Conservation (phyloP, 2,797 vertebrate genomes). For the Eidolon dupreanum region DNA sequence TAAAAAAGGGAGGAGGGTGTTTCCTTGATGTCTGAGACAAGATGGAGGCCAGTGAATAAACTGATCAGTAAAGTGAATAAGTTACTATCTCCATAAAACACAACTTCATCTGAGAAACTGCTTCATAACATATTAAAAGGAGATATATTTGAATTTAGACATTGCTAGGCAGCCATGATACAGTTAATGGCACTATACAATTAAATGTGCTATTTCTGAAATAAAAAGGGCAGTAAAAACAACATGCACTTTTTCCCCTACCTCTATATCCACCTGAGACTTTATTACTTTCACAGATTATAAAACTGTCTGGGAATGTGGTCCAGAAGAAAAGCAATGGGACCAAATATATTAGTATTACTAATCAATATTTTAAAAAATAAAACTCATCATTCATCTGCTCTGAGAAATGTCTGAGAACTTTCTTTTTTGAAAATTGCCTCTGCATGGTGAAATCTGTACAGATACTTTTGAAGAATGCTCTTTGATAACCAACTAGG, state of each 20-base stretch:
- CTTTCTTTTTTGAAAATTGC: conserved; percentile 41
- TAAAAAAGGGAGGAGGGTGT: background rate
- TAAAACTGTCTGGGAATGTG: conserved; percentile 57
- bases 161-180: background rate
- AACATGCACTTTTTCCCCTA: background rate
- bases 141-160: background rate
- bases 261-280: background rate
- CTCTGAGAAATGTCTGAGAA: conserved; percentile 42
- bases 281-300: background rate
- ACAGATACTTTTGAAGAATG: background rate
- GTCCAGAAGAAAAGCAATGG: conserved; percentile 11
- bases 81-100: background rate
- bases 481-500: background rate
- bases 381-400: conserved; percentile 1
- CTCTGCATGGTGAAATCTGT: background rate
- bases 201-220: conserved; percentile 48
- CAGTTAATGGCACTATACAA: background rate
- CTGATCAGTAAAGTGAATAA: background rate
- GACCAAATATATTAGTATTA: conserved; percentile 57
- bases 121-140: background rate
- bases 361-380: conserved; percentile 67
- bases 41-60: background rate
- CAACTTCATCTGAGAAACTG: conserved; percentile 19
- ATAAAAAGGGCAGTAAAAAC: conserved; percentile 8
- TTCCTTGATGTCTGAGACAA: conserved; percentile 1